Conservation (phyloP, 2,888 invertebrate species). For the Argynnis bischoffii region DNA sequence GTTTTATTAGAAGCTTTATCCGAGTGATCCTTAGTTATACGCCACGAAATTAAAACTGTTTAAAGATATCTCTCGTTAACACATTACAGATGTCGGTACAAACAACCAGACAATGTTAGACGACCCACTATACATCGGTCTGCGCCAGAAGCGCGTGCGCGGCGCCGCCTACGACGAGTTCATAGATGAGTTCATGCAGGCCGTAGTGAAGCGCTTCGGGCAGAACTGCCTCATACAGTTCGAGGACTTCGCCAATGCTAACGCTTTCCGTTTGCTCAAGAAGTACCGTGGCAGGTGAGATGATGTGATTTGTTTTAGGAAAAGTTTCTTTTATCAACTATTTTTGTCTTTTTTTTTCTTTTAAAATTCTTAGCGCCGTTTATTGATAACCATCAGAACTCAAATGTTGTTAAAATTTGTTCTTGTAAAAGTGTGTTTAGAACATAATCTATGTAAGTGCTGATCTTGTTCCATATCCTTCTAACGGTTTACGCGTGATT, state of each 20-base stretch:
- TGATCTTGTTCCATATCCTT: too few species aligned
- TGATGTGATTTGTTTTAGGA: constrained; percentile 19
- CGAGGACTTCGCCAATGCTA: constrained; percentile 99
- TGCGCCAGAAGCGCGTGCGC: constrained; percentile 91
- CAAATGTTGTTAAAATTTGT: too few species aligned
- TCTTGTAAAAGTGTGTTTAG: too few species aligned
- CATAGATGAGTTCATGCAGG: constrained; percentile 98
- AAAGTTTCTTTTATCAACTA: background rate
- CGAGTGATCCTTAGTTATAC: too few species aligned
- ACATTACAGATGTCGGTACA: constrained; percentile 90
- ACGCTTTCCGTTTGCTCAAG: constrained; percentile 95
- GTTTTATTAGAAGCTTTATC: too few species aligned
- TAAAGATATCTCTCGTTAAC: background rate
- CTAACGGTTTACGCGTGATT: too few species aligned
- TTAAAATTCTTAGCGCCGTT: too few species aligned
- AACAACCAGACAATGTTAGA: constrained; percentile 92
- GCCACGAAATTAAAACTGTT: too few species aligned
- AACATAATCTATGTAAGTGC: too few species aligned
- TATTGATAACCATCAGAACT: too few species aligned
- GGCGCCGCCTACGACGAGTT: constrained; percentile 95
- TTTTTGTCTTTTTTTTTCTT: too few species aligned
- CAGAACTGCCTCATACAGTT: constrained; percentile 95
- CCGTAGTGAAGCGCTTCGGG: constrained; percentile 92
- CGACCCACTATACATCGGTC: constrained; percentile 97
- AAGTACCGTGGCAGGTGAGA: constrained; percentile 92